A percentile compares a stretch with the other conserved stretches of the same genome.
Conservation (phyloP, 2,113 vertebrate species). For the Sakesphorus luctuosus region DNA sequence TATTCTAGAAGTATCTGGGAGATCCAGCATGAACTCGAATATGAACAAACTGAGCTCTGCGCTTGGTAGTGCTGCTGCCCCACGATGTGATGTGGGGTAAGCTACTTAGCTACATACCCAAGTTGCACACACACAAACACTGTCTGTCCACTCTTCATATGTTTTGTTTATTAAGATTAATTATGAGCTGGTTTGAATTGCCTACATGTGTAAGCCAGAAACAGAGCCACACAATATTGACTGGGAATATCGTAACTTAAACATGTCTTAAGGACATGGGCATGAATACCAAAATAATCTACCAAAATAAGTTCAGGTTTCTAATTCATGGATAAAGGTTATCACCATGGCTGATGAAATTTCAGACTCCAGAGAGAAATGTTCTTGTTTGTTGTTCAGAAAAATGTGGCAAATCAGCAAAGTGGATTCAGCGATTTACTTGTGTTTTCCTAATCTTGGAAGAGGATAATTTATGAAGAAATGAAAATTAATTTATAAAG, state of each 20-base stretch:
- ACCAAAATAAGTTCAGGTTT: background rate
- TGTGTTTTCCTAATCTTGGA: background rate
- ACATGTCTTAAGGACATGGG: background rate
- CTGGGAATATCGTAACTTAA: background rate
- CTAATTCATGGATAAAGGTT: background rate
- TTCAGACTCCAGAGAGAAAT: background rate
- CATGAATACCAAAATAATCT: background rate
- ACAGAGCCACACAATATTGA: background rate
- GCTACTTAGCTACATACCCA: background rate
- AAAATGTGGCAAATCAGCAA: background rate
- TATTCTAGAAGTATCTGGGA: slow-evolving; percentile 3
- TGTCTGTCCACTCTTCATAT: background rate
- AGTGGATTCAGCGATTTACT: background rate
- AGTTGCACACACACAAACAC: background rate
- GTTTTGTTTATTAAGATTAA: background rate
- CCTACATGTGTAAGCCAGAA: background rate
- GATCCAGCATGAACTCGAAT: background rate
- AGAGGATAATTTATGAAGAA: background rate
- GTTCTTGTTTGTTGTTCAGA: background rate
- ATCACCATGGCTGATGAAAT: background rate
- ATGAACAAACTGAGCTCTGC: slow-evolving; percentile 2
- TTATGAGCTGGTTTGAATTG: background rate
- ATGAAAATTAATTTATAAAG: background rate
- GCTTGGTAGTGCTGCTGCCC: background rate
- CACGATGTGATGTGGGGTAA: background rate